Percentiles rank a stretch among this genome's conserved stretches.
phyloP scores from a whole-genome alignment of 2,113 vertebrate species.

The Poecilia latipinna region DNA sequence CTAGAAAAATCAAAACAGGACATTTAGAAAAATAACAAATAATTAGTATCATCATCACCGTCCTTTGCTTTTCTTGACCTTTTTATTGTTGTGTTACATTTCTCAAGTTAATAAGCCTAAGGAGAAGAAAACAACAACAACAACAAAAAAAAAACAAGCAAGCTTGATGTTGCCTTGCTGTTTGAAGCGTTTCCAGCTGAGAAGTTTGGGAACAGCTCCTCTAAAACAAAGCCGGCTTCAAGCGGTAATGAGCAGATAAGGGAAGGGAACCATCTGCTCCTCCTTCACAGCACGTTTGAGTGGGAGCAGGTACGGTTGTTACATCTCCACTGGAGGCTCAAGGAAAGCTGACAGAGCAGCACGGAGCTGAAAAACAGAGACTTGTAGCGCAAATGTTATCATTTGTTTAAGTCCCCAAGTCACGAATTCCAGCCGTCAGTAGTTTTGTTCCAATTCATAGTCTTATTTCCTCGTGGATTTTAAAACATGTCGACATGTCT shows the following conservation, averaged over 20 bases:
- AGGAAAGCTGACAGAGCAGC: constrained; percentile 10
- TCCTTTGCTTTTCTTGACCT: background rate
- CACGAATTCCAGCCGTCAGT: constrained; percentile 37
- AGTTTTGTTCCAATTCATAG: constrained; percentile 3
- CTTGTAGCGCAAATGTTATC: constrained; percentile 4
- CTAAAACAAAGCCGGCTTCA: background rate
- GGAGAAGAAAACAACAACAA: background rate
- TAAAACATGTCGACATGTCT: background rate
- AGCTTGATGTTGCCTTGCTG: background rate
- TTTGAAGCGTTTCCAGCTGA: background rate
- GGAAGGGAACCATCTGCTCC: constrained; percentile 14
- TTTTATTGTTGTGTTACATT: background rate
- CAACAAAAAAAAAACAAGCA: background rate
- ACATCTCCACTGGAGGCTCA: constrained; percentile 5
- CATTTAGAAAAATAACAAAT: background rate
- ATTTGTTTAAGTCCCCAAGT: constrained; percentile 15
- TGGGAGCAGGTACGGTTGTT: constrained; percentile 13
- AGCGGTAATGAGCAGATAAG: constrained; percentile 20
- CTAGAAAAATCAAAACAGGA: background rate
- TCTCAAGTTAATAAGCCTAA: background rate
- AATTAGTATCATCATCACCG: background rate
- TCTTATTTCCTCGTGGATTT: background rate
- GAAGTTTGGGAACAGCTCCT: background rate
- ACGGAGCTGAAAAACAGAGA: background rate
- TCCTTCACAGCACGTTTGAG: constrained; percentile 22